phyloP scores from a whole-genome alignment of 2,797 vertebrate genomes.

The Chloroceryle inda region DNA sequence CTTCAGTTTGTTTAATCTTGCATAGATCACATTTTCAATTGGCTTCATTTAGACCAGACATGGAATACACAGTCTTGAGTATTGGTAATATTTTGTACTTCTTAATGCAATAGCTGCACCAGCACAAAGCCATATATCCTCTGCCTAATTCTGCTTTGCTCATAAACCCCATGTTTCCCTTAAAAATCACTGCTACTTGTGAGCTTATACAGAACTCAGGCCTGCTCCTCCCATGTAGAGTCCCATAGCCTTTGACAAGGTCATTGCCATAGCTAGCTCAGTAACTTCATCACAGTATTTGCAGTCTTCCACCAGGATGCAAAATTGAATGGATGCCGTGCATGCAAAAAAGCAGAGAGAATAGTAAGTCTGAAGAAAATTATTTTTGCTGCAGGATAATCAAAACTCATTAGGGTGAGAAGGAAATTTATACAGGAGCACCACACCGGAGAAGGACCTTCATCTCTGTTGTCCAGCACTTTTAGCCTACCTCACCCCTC shows the following conservation, averaged over 20 bases:
- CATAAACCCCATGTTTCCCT: neutral
- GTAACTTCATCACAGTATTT: slow-evolving; percentile 17
- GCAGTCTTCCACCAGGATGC: neutral
- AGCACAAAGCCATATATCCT: neutral
- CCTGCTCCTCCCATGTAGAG: neutral
- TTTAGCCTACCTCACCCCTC: fast-evolving
- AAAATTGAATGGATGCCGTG: neutral
- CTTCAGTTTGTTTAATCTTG: slow-evolving; percentile 8
- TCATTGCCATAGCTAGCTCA: neutral
- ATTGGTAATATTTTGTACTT: neutral
- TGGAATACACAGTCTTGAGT: neutral
- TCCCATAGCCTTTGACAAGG: neutral
- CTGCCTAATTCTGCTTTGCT: neutral
- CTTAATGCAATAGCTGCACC: neutral
- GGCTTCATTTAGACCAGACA: neutral
- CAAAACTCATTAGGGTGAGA: neutral
- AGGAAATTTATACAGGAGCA: neutral
- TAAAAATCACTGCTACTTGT: neutral
- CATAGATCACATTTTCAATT: neutral
- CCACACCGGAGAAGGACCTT: neutral
- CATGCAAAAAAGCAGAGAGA: neutral
- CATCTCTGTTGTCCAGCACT: neutral
- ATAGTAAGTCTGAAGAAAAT: neutral
- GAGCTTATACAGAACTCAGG: neutral
- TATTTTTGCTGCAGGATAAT: neutral